phyloP scores from a whole-genome alignment of 2,888 invertebrate genomes.

The Trypoxylon attenuatum region DNA sequence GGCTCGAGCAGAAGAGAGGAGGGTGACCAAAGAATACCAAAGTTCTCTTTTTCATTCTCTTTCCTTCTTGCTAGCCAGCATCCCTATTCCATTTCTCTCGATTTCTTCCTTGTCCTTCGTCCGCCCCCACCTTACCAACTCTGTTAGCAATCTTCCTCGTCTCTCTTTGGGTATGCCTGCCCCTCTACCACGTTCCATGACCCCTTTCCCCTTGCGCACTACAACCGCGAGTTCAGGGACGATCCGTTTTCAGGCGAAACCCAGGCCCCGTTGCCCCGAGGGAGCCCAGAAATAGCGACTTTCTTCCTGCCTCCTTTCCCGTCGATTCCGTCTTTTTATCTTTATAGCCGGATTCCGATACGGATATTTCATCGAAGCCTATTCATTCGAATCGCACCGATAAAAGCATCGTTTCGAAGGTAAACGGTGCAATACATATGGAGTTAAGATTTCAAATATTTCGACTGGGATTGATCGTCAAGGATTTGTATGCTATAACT shows the following conservation, averaged over 20 bases:
- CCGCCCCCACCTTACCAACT: conserved; percentile 33
- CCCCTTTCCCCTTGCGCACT: conserved; percentile 57
- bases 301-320: conserved; percentile 33
- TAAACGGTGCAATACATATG: too few species aligned
- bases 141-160: conserved; percentile 1
- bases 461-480: too few species aligned
- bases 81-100: conserved; percentile 35
- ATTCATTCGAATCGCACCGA: too few species aligned
- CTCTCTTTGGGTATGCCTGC: conserved; percentile 22
- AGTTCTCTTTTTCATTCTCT: conserved; percentile 25
- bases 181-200: conserved; percentile 49
- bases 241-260: conserved; percentile 61
- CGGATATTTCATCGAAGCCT: neutral
- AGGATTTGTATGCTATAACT: too few species aligned
- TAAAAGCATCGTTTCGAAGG: neutral
- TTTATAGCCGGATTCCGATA: neutral
- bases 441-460: too few species aligned
- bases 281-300: conserved; percentile 43
- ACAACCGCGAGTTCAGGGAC: conserved; percentile 65
- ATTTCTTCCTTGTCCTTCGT: conserved; percentile 41
- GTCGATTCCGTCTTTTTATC: conserved; percentile 23
- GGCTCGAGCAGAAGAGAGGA: conserved; percentile 20
- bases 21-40: conserved; percentile 37
- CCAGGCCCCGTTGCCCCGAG: conserved; percentile 43
- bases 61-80: conserved; percentile 34